Evolutionary conservation across 2,797 vertebrate genomes (phyloP).

Genomic region (Limnodromus scolopaceus): DNA sequence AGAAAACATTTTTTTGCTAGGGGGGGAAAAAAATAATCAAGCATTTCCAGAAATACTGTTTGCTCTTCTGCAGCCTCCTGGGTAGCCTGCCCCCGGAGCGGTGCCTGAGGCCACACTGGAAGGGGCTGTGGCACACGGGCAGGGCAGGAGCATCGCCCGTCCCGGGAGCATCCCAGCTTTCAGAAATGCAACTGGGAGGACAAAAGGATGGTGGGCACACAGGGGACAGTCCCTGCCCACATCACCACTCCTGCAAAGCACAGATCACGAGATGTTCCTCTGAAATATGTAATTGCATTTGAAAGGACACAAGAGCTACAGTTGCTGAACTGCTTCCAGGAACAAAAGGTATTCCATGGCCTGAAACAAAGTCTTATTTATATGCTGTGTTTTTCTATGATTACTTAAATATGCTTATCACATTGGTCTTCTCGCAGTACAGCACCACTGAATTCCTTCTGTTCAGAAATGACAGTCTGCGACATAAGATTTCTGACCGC

Average conservation of each 20-base stretch:
- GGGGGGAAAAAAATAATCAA: rapidly evolving
- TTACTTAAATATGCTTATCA: not conserved
- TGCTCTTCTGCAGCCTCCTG: not conserved
- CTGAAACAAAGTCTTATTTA: not conserved
- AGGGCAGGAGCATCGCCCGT: not conserved
- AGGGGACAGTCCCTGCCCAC: not conserved
- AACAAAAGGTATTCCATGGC: not conserved
- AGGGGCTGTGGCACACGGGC: not conserved
- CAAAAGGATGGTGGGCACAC: not conserved
- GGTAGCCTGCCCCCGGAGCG: not conserved
- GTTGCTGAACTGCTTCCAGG: constrained; percentile 20
- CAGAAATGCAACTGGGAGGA: not conserved
- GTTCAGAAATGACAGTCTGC: not conserved
- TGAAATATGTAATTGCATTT: not conserved
- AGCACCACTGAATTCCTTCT: not conserved
- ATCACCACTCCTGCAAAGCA: not conserved
- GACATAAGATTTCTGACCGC: not conserved
- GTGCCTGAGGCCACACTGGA: not conserved
- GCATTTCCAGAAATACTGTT: not conserved
- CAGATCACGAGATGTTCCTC: not conserved
- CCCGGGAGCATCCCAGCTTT: rapidly evolving
- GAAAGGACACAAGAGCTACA: not conserved
- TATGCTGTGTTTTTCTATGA: not conserved
- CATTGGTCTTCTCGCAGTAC: not conserved
- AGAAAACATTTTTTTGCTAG: not conserved